Evolutionary conservation across 2,797 vertebrate species (phyloP).

Genomic region (Falco concolor): DNA sequence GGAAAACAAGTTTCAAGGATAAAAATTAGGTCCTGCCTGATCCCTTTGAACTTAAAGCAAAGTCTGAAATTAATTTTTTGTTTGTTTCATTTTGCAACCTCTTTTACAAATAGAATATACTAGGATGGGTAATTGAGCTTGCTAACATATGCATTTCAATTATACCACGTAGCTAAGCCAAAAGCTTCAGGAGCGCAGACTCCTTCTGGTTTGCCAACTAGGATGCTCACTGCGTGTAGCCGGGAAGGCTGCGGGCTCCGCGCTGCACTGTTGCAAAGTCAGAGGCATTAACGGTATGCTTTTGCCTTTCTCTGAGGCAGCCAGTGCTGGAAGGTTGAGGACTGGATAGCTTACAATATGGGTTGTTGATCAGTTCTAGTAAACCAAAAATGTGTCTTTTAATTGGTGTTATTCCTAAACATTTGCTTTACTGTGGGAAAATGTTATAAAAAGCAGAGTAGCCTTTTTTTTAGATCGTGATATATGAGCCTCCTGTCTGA

Average conservation of each 20-base stretch:
- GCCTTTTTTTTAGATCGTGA: constrained; percentile 4
- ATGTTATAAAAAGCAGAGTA: constrained; percentile 28
- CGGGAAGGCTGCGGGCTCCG: not conserved
- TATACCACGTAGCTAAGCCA: not conserved
- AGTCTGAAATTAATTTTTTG: not conserved
- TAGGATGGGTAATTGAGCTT: not conserved
- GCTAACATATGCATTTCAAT: not conserved
- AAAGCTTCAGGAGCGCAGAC: not conserved
- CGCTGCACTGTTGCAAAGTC: not conserved
- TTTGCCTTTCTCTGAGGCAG: not conserved
- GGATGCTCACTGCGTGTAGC: not conserved
- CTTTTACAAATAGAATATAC: not conserved
- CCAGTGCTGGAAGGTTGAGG: not conserved
- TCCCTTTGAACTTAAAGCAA: not conserved
- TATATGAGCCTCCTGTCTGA: constrained; percentile 20
- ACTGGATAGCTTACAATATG: not conserved
- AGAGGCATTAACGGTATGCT: not conserved
- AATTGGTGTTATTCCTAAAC: constrained; percentile 7
- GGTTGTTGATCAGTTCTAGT: not conserved
- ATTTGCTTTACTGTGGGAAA: constrained; percentile 47
- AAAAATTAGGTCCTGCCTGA: not conserved
- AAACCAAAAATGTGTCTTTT: not conserved
- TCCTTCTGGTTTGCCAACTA: accelerated
- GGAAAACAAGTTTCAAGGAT: not conserved
- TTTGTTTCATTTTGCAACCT: not conserved